These are phyloP conservation scores for Alethe castanea DNA, from an alignment of 2,113 vertebrate species.

Conservation along the genomic window DNA sequence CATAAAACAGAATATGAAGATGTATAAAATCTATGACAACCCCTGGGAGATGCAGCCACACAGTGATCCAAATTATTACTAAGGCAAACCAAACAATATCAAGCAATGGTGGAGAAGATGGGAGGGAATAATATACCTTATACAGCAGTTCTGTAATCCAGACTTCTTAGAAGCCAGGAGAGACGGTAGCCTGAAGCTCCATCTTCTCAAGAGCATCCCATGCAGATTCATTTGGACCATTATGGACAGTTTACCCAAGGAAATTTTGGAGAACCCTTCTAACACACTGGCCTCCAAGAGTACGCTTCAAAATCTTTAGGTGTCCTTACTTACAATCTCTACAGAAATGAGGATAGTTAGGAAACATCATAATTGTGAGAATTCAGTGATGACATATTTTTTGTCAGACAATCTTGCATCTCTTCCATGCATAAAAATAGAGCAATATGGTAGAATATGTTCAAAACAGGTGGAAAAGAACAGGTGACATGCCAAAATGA, in stretches of 20 bases:
- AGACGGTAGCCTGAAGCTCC: background rate
- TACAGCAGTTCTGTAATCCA: background rate
- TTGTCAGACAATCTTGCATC: background rate
- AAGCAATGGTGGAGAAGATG: background rate
- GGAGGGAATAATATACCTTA: background rate
- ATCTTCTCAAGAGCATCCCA: background rate
- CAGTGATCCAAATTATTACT: background rate
- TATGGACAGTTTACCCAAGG: background rate
- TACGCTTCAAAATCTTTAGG: background rate
- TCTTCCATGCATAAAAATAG: background rate
- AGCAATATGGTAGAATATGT: background rate
- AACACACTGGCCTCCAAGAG: background rate
- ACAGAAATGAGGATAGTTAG: background rate
- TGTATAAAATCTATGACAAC: background rate
- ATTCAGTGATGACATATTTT: background rate
- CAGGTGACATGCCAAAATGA: background rate
- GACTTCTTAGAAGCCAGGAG: background rate
- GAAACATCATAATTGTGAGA: background rate
- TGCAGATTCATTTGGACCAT: background rate
- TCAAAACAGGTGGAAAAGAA: background rate
- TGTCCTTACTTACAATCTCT: background rate
- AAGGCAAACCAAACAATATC: background rate
- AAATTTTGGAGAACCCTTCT: background rate
- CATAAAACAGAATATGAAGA: background rate
- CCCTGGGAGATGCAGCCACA: background rate